These are phyloP conservation scores for Ursus arctos DNA, from an alignment of 2,113 vertebrate genomes.

Conservation along the genomic window DNA sequence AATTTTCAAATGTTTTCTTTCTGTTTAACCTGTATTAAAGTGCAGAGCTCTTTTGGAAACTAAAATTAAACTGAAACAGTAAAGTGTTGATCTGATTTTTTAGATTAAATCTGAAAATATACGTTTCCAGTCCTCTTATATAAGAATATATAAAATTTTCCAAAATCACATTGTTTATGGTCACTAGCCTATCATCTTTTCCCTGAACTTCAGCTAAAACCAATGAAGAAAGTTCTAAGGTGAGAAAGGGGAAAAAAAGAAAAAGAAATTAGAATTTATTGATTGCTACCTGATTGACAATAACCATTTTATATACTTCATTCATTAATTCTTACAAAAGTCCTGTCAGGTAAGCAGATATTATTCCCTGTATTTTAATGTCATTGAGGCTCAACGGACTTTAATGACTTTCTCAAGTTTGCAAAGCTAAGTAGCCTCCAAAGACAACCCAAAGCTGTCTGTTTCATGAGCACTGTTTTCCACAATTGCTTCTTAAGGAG, in stretches of 20 bases:
- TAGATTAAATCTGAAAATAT: conserved; percentile 13
- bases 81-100: background rate
- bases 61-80: background rate
- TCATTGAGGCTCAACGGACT: background rate
- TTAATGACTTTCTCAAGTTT: conserved; percentile 21
- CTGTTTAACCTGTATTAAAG: background rate
- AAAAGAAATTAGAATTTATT: background rate
- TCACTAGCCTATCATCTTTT: background rate
- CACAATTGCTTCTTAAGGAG: background rate
- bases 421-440: background rate
- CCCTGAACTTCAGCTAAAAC: conserved; percentile 25
- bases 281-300: background rate
- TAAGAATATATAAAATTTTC: conserved; percentile 5
- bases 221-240: background rate
- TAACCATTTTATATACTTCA: background rate
- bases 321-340: conserved; percentile 18
- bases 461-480: background rate
- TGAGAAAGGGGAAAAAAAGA: background rate
- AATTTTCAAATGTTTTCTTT: background rate
- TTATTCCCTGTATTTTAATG: conserved; percentile 15
- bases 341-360: background rate
- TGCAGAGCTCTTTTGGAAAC: background rate
- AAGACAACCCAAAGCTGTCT: background rate
- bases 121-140: background rate
- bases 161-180: background rate